These are phyloP conservation scores for Ephialtes manifestator DNA, from an alignment of 2,888 invertebrate genomes.

Conservation along the genomic window DNA sequence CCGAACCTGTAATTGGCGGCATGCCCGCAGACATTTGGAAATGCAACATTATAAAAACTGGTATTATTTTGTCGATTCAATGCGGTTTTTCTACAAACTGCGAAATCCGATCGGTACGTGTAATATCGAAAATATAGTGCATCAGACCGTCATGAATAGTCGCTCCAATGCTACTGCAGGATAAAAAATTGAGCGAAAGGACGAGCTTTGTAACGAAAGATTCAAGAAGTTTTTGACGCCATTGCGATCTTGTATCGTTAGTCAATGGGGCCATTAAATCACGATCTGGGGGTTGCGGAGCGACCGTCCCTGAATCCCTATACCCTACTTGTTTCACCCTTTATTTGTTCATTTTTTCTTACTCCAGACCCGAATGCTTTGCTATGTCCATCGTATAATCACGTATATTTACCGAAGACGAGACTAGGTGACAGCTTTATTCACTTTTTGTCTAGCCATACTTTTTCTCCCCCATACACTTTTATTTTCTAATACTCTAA, in stretches of 20 bases:
- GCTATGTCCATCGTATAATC: neutral
- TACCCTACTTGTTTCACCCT: neutral
- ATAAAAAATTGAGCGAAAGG: neutral
- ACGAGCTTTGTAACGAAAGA: neutral
- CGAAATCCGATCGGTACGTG: neutral
- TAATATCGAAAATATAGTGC: neutral
- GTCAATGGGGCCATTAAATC: conserved; percentile 3
- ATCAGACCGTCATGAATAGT: neutral
- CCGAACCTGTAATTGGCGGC: too few species aligned
- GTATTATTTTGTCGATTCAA: too few species aligned
- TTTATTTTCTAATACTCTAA: too few species aligned
- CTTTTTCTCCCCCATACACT: too few species aligned
- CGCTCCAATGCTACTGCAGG: neutral
- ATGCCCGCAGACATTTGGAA: too few species aligned
- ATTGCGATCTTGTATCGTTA: neutral
- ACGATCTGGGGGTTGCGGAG: neutral
- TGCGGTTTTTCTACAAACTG: too few species aligned
- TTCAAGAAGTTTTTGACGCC: neutral
- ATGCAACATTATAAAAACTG: too few species aligned
- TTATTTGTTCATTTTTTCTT: neutral
- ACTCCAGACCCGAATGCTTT: too few species aligned
- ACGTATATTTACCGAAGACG: too few species aligned
- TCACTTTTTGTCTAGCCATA: too few species aligned
- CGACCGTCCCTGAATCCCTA: neutral
- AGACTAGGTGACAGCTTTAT: too few species aligned